phyloP scores from a whole-genome alignment of 1,140 invertebrate genomes.

The Scaptomyza hsui region DNA sequence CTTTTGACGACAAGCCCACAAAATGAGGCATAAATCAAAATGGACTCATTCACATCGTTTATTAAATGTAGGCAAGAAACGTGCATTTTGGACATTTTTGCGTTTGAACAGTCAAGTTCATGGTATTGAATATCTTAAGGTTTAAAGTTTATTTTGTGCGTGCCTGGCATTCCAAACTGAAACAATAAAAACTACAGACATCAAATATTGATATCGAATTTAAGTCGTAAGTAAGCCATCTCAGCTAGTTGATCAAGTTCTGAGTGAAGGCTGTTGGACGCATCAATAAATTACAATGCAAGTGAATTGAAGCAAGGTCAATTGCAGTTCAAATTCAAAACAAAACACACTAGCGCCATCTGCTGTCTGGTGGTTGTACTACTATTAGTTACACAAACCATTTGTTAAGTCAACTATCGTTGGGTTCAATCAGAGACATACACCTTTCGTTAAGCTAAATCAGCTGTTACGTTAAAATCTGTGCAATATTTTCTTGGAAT shows the following conservation, averaged over 20 bases:
- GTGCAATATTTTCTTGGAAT: conserved; percentile 7
- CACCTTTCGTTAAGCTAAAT: background rate
- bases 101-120: conserved; percentile 56
- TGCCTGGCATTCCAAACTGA: conserved; percentile 40
- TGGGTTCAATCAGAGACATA: too few species aligned
- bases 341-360: conserved; percentile 4
- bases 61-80: conserved; percentile 44
- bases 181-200: conserved; percentile 9
- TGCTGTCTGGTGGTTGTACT: background rate
- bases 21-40: conserved; percentile 12
- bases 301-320: conserved; percentile 30
- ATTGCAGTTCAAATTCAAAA: conserved; percentile 3
- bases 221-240: background rate
- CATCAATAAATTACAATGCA: conserved; percentile 10
- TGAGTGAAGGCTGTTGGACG: conserved; percentile 17
- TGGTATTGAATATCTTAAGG: conserved; percentile 51
- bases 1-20: conserved; percentile 22
- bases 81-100: conserved; percentile 23
- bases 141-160: conserved; percentile 37
- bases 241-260: conserved; percentile 5
- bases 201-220: conserved; percentile 3
- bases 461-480: background rate
- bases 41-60: conserved; percentile 2
- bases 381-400: background rate
- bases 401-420: background rate